Evolutionary conservation across 2,113 vertebrate genomes (phyloP).

Genomic region (Chaenogobius annularis): DNA sequence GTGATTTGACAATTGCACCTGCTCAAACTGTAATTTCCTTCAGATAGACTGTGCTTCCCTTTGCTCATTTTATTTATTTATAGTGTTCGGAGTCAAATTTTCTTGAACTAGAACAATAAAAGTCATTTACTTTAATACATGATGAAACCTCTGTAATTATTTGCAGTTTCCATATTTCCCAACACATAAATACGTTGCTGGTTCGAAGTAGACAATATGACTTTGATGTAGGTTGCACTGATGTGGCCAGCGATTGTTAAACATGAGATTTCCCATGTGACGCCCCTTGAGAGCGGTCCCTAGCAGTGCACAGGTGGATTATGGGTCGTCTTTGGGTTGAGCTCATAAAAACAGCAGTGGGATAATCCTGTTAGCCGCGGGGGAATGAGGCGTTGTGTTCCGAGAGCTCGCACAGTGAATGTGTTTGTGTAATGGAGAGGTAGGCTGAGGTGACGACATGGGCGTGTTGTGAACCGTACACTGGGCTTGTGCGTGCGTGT

Average conservation of each 20-base stretch:
- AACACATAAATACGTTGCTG: neutral
- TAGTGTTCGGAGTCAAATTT: no score
- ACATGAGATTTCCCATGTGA: slow-evolving; percentile 1
- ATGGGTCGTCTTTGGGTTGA: slow-evolving; percentile 28
- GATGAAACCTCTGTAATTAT: neutral
- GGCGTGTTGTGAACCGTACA: neutral
- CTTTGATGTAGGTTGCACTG: neutral
- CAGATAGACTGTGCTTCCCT: no score
- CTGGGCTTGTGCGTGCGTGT: slow-evolving; percentile 1
- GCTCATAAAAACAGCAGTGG: slow-evolving; percentile 39
- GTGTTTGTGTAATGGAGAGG: neutral
- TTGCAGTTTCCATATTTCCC: neutral
- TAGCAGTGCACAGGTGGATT: slow-evolving; percentile 19
- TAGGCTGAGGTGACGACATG: neutral
- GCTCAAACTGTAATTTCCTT: no score
- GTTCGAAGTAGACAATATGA: neutral
- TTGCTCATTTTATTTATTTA: no score
- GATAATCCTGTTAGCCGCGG: slow-evolving; percentile 40
- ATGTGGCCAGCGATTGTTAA: neutral
- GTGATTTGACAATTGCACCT: no score
- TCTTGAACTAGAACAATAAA: no score
- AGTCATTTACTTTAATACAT: neutral
- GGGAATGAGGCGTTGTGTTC: neutral
- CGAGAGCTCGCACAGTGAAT: neutral
- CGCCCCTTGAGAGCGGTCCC: slow-evolving; percentile 24